These are phyloP conservation scores for Athalia cordata DNA, from an alignment of 2,888 invertebrate genomes.

Conservation along the genomic window DNA sequence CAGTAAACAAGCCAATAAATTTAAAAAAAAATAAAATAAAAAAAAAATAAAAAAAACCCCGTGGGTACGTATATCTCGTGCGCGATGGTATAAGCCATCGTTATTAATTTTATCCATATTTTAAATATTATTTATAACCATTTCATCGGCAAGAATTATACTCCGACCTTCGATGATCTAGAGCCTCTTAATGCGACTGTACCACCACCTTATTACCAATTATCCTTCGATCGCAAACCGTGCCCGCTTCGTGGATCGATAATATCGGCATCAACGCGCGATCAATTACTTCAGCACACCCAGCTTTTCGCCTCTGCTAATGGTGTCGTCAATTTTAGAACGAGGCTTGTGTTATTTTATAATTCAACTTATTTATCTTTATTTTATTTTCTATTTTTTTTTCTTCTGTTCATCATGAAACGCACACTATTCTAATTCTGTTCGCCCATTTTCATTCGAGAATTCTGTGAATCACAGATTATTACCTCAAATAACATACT, in stretches of 20 bases:
- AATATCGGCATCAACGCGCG: background rate
- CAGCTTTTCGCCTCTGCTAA: background rate
- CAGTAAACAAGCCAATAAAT: no score
- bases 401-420: background rate
- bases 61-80: background rate
- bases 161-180: conserved; percentile 10
- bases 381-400: background rate
- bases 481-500: no score
- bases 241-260: background rate
- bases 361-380: background rate
- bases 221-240: background rate
- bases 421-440: no score
- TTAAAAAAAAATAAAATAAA: background rate
- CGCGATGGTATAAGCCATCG: no score
- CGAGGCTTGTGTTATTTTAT: background rate
- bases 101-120: conserved; percentile 11
- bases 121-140: background rate
- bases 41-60: conserved; percentile 14
- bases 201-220: background rate
- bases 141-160: background rate
- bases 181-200: background rate
- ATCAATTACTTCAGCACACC: conserved; percentile 20
- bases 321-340: conserved; percentile 31
- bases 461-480: no score
- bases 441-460: no score